A percentile compares a stretch with the other conserved stretches of the same genome.
Conservation (phyloP, 2,113 vertebrate genomes). For the Cisticola juncidis region DNA sequence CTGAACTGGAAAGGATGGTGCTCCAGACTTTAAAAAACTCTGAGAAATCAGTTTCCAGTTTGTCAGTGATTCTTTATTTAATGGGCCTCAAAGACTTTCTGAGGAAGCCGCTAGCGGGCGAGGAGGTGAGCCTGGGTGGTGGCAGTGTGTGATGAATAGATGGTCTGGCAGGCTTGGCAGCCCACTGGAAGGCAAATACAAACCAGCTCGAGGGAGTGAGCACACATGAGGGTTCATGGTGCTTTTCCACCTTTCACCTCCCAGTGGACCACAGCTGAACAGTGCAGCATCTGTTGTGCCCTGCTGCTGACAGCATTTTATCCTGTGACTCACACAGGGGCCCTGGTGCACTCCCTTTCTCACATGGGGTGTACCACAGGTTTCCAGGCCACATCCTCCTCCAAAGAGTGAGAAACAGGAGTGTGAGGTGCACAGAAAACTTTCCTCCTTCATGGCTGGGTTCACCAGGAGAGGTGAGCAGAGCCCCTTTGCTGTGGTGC, state of each 20-base stretch:
- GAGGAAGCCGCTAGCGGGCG: not conserved
- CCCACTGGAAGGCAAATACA: not conserved
- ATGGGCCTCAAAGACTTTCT: not conserved
- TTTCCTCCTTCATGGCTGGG: not conserved
- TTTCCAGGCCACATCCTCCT: not conserved
- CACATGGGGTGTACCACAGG: not conserved
- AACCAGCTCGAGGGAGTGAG: not conserved
- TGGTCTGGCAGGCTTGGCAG: not conserved
- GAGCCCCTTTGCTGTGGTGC: not conserved
- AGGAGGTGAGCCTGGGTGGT: not conserved
- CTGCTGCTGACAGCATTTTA: fast-evolving
- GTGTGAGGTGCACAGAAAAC: not conserved
- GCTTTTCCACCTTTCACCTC: not conserved
- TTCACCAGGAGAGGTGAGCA: not conserved
- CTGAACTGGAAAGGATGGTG: not conserved
- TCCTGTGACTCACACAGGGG: not conserved
- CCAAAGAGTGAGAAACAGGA: not conserved
- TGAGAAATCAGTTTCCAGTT: not conserved
- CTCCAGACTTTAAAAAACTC: not conserved
- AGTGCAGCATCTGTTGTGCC: not conserved
- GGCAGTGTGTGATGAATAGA: not conserved
- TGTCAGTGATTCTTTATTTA: not conserved
- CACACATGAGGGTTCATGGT: not conserved
- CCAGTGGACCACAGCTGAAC: not conserved
- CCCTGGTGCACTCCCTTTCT: not conserved